Evolutionary conservation across 2,888 invertebrate species (phyloP), one percentile per base, ranked within the genome.

Genomic region (Aspidapion aeneum): DNA sequence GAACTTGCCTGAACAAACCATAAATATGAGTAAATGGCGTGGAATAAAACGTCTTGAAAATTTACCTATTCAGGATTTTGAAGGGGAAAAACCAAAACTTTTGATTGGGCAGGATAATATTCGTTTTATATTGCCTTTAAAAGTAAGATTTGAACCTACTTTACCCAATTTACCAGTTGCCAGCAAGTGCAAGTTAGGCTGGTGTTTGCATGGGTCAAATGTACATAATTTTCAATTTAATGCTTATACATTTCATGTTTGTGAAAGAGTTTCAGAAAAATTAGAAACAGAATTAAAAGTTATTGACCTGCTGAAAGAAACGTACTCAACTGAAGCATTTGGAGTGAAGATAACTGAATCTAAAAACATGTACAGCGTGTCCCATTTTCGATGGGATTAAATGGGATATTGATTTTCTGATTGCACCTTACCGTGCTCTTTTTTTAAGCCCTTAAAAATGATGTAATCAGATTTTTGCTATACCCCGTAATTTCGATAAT

Each of bases 251-350:
- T 52, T 17, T 7, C 18, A 52, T 52, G 19, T 18, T 18, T 52
- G 19, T 52, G 54, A 52, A 52, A 16, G 5, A 52, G 19, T 7
- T 7, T 3, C 3, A 52, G 54, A 52, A 18, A 17, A 16, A 18
- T 16, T 52, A 52, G 7, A 35, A 35, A 35, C 35, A 35, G 35
- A 35, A 3, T 12, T 35, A 12, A 12, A 35, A 12, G 12, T 35
- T 12, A 35, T 18, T 52, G 54, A 52, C 9, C 17, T 52, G n/a
- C 19, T 52, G n/a, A 52, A 18, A 52, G 5, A 52, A 7, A 52
- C 54, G 3, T 52, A 52, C 54, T 52, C 54, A 3, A 52, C 19
- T 18, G 54, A 52, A 52, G 54, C 54, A 3, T 52, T 52, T 52
- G 54, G 54, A 18, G 19, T 18, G 17, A n/a, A n/a, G n/a, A n/a